Evolutionary conservation across 2,797 vertebrate genomes (phyloP).

Genomic region (Arrhamphus sclerolepis): DNA sequence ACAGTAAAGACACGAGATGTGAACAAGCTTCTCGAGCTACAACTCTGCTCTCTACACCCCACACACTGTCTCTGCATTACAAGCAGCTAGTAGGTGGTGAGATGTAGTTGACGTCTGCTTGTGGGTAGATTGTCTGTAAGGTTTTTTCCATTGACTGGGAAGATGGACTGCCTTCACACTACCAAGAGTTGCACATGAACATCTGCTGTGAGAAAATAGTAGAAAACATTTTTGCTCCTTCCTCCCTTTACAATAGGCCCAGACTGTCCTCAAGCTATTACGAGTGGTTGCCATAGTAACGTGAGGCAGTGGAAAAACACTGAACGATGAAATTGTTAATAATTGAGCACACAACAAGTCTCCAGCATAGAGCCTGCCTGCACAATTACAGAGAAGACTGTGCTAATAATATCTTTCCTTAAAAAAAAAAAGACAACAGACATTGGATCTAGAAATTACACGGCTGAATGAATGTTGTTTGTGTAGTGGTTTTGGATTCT

Average conservation of each 20-base stretch:
- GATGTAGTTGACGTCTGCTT: constrained; percentile 69
- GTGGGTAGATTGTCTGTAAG: constrained; percentile 71
- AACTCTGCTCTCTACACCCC: constrained; percentile 61
- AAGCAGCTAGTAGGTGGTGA: constrained; percentile 75
- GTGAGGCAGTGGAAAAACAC: constrained; percentile 68
- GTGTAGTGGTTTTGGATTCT: too few species aligned
- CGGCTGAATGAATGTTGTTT: too few species aligned
- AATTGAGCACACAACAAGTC: constrained; percentile 58
- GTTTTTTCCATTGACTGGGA: constrained; percentile 74
- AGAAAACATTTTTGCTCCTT: constrained; percentile 15
- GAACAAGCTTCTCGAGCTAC: constrained; percentile 50
- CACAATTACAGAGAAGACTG: too few species aligned
- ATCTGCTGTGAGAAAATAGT: constrained; percentile 58
- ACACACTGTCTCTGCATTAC: constrained; percentile 73
- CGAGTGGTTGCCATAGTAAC: constrained; percentile 78
- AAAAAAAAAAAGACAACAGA: too few species aligned
- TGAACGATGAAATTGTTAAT: constrained; percentile 70
- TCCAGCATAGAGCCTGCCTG: too few species aligned
- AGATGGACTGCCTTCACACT: constrained; percentile 61
- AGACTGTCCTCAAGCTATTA: constrained; percentile 50
- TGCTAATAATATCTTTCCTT: too few species aligned
- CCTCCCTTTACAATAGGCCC: constrained; percentile 39
- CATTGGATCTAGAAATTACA: too few species aligned
- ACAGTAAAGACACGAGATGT: constrained; percentile 44
- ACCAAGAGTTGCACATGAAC: constrained; percentile 69